Conservation (phyloP, 2,888 invertebrate species). For the Drosophila siamana region DNA sequence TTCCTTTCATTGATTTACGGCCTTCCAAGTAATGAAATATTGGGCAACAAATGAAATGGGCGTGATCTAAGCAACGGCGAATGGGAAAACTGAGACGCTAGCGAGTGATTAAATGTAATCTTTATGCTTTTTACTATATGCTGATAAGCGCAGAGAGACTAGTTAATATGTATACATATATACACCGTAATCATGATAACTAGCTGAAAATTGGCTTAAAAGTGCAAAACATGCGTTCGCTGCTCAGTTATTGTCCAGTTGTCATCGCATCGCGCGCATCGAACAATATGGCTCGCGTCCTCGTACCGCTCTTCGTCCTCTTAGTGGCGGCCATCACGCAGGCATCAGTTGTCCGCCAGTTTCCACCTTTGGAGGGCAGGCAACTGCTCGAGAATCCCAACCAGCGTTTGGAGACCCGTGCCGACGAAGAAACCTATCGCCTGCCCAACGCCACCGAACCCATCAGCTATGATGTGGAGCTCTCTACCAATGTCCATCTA, state of each 20-base stretch:
- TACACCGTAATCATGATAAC: constrained; percentile 7
- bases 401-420: constrained; percentile 41
- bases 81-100: background rate
- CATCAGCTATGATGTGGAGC: constrained; percentile 85
- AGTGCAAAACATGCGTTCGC: constrained; percentile 25
- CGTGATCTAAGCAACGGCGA: background rate
- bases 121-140: constrained; percentile 27
- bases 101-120: constrained; percentile 61
- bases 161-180: constrained; percentile 12
- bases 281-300: constrained; percentile 63
- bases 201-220: constrained; percentile 48
- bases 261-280: constrained; percentile 39
- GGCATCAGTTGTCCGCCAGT: constrained; percentile 58
- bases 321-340: constrained; percentile 48
- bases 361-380: constrained; percentile 58
- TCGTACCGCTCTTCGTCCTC: constrained; percentile 45
- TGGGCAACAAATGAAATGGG: constrained; percentile 15
- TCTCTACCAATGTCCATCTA: constrained; percentile 77
- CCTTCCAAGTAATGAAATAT: constrained; percentile 4
- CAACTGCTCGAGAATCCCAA: constrained; percentile 57
- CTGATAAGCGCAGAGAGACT: constrained; percentile 41
- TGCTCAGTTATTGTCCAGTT: constrained; percentile 58
- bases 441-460: constrained; percentile 87
- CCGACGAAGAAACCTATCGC: constrained; percentile 84
- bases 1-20: constrained; percentile 34